Percentiles rank a stretch among this genome's conserved stretches.
Conservation (phyloP, 2,113 vertebrate species). For the Poeciliopsis occidentalis region DNA sequence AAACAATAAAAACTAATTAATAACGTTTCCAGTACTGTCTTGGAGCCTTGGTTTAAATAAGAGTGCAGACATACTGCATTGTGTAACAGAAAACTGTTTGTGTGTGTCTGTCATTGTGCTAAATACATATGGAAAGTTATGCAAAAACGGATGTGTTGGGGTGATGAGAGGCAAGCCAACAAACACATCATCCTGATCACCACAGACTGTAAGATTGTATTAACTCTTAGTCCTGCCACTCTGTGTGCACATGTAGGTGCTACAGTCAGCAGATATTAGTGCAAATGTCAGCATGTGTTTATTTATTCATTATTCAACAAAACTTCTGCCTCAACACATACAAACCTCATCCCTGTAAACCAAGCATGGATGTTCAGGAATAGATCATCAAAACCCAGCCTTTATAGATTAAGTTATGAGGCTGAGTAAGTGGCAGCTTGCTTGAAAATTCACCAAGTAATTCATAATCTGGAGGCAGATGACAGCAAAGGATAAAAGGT, state of each 20-base stretch:
- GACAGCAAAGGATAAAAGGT: slow-evolving; percentile 47
- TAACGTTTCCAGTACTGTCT: no score
- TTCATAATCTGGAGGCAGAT: slow-evolving; percentile 22
- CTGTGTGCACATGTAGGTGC: slow-evolving; percentile 19
- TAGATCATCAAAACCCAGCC: slow-evolving; percentile 6
- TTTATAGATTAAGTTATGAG: neutral
- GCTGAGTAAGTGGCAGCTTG: neutral
- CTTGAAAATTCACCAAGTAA: slow-evolving; percentile 17
- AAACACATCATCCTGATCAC: slow-evolving; percentile 66
- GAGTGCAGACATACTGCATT: no score
- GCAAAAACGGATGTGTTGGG: slow-evolving; percentile 46
- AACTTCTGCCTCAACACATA: slow-evolving; percentile 13
- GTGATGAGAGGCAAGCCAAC: slow-evolving; percentile 48
- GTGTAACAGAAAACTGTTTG: neutral
- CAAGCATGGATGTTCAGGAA: neutral
- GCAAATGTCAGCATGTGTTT: slow-evolving; percentile 36
- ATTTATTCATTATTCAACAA: slow-evolving; percentile 49
- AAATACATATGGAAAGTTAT: slow-evolving; percentile 18
- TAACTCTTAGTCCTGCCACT: slow-evolving; percentile 1
- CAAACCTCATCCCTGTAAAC: neutral
- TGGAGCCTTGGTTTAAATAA: no score
- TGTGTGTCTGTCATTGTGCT: slow-evolving; percentile 1
- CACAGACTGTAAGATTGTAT: slow-evolving; percentile 11
- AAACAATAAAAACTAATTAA: no score
- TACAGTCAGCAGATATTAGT: slow-evolving; percentile 15